Percentiles rank a stretch among this genome's conserved stretches.
These are phyloP conservation scores for Toxonevra muliebris DNA, from an alignment of 2,888 invertebrate genomes.

Conservation along the genomic window DNA sequence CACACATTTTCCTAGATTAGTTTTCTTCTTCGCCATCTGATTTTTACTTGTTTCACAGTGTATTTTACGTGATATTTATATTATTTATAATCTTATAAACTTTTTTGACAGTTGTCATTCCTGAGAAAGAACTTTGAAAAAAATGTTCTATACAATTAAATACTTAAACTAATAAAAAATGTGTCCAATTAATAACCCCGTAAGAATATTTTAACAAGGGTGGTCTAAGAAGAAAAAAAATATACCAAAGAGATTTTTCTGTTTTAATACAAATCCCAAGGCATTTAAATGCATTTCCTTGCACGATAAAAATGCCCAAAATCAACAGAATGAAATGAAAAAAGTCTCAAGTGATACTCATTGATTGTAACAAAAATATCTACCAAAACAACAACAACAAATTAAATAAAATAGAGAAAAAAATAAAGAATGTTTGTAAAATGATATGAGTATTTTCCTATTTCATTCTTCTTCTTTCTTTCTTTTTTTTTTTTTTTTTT, in stretches of 20 bases:
- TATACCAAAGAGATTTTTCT: not conserved
- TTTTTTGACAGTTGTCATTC: not conserved
- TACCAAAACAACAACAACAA: not conserved
- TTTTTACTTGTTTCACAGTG: too few species aligned
- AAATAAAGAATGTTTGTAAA: slow-evolving; percentile 12
- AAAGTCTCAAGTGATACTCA: not conserved
- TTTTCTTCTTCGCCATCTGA: too few species aligned
- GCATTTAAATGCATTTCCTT: slow-evolving; percentile 7
- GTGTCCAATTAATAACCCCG: slow-evolving; percentile 4
- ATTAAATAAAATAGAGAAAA: not conserved
- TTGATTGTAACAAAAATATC: not conserved
- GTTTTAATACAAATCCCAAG: not conserved
- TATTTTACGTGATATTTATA: not conserved
- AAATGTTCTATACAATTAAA: not conserved
- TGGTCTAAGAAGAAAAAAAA: slow-evolving; percentile 1
- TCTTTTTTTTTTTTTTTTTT: slow-evolving; percentile 26
- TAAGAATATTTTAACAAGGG: not conserved
- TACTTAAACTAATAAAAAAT: not conserved
- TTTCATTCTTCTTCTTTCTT: not conserved
- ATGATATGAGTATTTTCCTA: slow-evolving; percentile 1
- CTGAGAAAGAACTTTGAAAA: not conserved
- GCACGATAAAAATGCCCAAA: not conserved
- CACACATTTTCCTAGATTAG: too few species aligned
- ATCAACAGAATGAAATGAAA: not conserved
- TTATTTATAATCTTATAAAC: not conserved